phyloP scores from a whole-genome alignment of 2,888 invertebrate genomes.

The Linhomoeus sp. region DNA sequence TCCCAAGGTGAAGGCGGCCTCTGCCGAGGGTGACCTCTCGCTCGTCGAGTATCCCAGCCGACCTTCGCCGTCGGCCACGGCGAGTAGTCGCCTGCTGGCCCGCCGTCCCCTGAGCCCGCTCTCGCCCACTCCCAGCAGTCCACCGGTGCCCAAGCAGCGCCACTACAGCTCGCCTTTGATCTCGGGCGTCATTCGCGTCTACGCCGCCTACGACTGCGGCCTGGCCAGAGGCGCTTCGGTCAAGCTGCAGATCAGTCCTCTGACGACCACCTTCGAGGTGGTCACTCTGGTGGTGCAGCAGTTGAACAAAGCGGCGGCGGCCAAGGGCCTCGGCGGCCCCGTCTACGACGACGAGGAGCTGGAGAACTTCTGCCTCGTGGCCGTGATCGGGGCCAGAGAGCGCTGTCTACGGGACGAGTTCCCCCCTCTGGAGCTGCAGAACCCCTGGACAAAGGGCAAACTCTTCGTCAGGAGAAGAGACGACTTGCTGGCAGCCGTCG shows the following conservation, averaged over 20 bases:
- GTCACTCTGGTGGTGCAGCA: slow-evolving; percentile 86
- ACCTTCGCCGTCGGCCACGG: too few relatives aligned
- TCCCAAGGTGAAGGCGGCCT: too few relatives aligned
- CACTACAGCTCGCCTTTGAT: not conserved
- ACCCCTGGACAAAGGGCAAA: slow-evolving; percentile 76
- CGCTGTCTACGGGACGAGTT: slow-evolving; percentile 82
- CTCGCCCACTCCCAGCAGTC: too few relatives aligned
- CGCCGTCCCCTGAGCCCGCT: not conserved
- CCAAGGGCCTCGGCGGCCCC: slow-evolving; percentile 50
- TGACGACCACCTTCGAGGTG: slow-evolving; percentile 81
- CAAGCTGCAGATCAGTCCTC: slow-evolving; percentile 71
- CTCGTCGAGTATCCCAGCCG: not conserved
- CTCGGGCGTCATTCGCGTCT: slow-evolving; percentile 49
- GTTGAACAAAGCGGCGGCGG: slow-evolving; percentile 70
- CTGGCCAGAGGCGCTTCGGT: slow-evolving; percentile 69
- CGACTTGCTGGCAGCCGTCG: slow-evolving; percentile 34
- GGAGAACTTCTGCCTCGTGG: slow-evolving; percentile 74
- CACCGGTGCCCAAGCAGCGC: too few relatives aligned
- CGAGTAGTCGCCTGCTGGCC: too few relatives aligned
- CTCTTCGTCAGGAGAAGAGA: slow-evolving; percentile 77
- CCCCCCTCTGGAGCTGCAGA: slow-evolving; percentile 59
- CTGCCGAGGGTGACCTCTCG: too few relatives aligned
- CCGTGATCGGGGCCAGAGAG: slow-evolving; percentile 82
- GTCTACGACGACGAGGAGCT: slow-evolving; percentile 27
- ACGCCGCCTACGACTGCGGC: slow-evolving; percentile 86